Conservation (phyloP, 2,797 vertebrate genomes). For the Gymnopithys bicolor region DNA sequence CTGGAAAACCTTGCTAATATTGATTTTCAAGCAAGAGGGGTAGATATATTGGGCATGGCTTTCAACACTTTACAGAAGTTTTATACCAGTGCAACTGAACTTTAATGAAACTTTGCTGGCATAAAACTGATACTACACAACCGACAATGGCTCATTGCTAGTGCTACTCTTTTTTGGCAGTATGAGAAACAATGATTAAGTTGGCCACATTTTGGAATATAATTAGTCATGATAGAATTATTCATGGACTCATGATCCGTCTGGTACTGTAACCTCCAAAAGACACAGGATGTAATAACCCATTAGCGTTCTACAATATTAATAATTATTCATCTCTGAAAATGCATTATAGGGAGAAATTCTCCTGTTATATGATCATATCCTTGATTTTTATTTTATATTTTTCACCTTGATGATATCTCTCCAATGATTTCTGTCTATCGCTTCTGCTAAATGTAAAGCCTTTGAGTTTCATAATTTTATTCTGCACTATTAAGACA, state of each 20-base stretch:
- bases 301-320: neutral
- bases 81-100: neutral
- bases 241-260: neutral
- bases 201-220: neutral
- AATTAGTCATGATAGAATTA: neutral
- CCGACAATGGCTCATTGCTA: neutral
- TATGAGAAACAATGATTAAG: neutral
- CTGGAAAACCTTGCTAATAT: conserved; percentile 45
- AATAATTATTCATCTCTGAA: neutral
- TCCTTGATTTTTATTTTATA: neutral
- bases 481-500: neutral
- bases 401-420: neutral
- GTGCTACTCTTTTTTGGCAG: neutral
- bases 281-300: neutral
- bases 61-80: conserved; percentile 16
- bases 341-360: neutral
- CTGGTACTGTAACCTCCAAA: neutral
- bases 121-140: neutral
- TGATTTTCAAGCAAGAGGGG: conserved; percentile 13
- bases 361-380: neutral
- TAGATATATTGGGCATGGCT: neutral
- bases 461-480: neutral
- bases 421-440: neutral
- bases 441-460: neutral
- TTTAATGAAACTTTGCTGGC: neutral